Evolutionary conservation across 2,797 vertebrate species (phyloP).

Genomic region (Enteromius mattozi): DNA sequence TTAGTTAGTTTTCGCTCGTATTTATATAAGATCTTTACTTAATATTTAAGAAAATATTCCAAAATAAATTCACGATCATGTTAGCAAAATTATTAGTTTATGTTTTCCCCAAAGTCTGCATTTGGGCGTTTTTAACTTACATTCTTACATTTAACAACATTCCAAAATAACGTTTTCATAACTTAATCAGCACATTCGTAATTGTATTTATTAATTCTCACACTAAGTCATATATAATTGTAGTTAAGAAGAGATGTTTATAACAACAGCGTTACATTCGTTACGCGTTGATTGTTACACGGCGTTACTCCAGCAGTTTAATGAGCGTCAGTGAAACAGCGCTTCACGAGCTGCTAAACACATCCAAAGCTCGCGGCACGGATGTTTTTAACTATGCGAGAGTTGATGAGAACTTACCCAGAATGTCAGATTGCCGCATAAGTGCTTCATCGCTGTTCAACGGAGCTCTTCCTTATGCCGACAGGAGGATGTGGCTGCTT

Average conservation of each 20-base stretch:
- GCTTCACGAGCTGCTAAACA: background rate
- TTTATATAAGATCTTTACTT: background rate
- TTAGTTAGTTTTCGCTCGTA: background rate
- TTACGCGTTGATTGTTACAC: background rate
- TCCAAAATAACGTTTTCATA: background rate
- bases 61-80: background rate
- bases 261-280: background rate
- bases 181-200: background rate
- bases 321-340: background rate
- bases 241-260: background rate
- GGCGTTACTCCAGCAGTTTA: background rate
- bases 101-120: background rate
- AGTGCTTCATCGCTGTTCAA: conserved; percentile 72
- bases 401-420: conserved; percentile 72
- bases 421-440: conserved; percentile 77
- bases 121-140: no score
- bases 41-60: background rate
- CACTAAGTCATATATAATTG: background rate
- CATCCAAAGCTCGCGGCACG: background rate
- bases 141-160: no score
- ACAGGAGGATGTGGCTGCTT: conserved; percentile 59
- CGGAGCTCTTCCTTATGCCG: conserved; percentile 47
- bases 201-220: background rate
- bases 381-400: background rate
- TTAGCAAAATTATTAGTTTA: no score